Percentiles rank a stretch among this genome's conserved stretches.
Conservation (phyloP, 2,888 invertebrate species). For the Platypus cylindrus region DNA sequence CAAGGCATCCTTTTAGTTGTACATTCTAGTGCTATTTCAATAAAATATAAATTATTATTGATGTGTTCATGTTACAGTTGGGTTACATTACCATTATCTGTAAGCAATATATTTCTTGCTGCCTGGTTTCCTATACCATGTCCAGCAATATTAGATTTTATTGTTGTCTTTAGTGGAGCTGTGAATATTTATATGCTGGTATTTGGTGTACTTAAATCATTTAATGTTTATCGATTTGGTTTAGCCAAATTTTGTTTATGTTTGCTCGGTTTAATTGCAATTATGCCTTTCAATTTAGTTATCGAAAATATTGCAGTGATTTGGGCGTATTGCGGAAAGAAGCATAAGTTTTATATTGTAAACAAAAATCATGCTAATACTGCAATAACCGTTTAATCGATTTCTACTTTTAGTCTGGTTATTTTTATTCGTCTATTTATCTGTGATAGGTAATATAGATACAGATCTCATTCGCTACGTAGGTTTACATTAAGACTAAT, state of each 20-base stretch:
- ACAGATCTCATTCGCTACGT: slow-evolving; percentile 11
- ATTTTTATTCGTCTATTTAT: slow-evolving; percentile 10
- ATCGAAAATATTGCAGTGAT: slow-evolving; percentile 92
- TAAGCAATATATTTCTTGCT: slow-evolving; percentile 41
- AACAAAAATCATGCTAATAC: slow-evolving; percentile 78
- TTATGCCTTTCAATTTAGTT: slow-evolving; percentile 85
- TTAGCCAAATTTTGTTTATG: slow-evolving; percentile 64
- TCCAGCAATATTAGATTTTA: slow-evolving; percentile 68
- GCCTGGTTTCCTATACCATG: slow-evolving; percentile 74
- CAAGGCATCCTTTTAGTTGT: slow-evolving; percentile 83
- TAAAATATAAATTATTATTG: slow-evolving; percentile 54
- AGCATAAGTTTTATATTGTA: slow-evolving; percentile 94
- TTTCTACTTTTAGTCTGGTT: slow-evolving; percentile 3
- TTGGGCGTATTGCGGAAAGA: slow-evolving; percentile 88
- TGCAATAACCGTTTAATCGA: slow-evolving; percentile 46
- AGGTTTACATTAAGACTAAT: no score
- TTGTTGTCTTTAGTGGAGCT: slow-evolving; percentile 84
- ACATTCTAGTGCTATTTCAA: slow-evolving; percentile 74
- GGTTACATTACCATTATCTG: slow-evolving; percentile 68
- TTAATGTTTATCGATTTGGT: slow-evolving; percentile 79
- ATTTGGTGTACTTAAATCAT: slow-evolving; percentile 94
- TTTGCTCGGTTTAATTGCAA: slow-evolving; percentile 73
- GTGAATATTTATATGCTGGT: slow-evolving; percentile 96
- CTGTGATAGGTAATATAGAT: slow-evolving; percentile 14
- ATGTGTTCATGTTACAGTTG: slow-evolving; percentile 88